Evolutionary conservation across 2,113 vertebrate genomes (phyloP).

Genomic region (Sylvilagus bachmani): DNA sequence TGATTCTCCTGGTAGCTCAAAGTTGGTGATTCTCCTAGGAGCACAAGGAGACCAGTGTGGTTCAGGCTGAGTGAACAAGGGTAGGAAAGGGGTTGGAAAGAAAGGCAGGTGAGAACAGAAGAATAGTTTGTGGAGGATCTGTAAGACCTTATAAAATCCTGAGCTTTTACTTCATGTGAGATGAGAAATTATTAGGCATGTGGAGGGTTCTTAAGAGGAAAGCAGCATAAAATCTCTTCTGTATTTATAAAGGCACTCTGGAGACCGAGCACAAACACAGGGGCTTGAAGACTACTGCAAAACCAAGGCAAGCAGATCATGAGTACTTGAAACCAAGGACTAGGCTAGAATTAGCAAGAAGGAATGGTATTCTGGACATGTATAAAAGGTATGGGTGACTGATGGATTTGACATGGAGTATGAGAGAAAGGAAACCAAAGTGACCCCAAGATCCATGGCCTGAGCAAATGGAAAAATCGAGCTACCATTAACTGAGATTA

Average conservation of each 20-base stretch:
- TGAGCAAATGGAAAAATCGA: not conserved
- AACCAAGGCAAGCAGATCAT: not conserved
- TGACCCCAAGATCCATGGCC: not conserved
- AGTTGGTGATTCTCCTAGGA: not conserved
- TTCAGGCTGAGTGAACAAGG: not conserved
- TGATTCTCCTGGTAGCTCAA: not conserved
- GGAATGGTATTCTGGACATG: not conserved
- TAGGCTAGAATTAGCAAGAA: not conserved
- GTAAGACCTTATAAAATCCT: not conserved
- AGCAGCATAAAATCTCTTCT: not conserved
- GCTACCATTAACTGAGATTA: not conserved
- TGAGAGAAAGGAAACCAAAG: not conserved
- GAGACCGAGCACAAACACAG: not conserved
- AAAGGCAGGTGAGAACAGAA: not conserved
- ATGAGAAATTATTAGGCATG: not conserved
- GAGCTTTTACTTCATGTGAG: not conserved
- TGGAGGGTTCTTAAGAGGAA: not conserved
- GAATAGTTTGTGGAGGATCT: not conserved
- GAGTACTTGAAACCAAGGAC: not conserved
- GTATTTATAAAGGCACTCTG: not conserved
- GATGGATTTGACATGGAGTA: not conserved
- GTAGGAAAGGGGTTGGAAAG: not conserved
- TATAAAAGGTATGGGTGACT: not conserved
- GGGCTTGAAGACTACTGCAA: not conserved
- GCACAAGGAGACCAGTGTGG: accelerated